Base-by-base conservation (phyloP, 2,113 vertebrate species). In the Tragelaphus buxtoni region DNA sequence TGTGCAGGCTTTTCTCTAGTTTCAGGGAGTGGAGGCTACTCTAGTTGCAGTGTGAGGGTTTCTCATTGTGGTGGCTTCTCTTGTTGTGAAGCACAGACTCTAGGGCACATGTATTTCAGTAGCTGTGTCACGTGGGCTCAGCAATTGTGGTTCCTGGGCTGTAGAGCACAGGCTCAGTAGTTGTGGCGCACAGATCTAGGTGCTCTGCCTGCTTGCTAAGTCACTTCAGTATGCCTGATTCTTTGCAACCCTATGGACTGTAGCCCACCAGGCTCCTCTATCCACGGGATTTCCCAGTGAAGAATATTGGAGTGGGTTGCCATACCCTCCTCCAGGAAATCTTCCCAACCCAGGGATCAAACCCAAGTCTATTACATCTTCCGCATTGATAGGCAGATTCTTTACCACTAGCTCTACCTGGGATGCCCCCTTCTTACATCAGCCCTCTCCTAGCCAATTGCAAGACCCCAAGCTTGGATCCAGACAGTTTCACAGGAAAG, bases 401-500 rank as follows among this genome's bases (percentile, higher is more conserved):
- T 74, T 42, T 42, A 39, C 35, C 35, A 26, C 35, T 42, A 74
- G 35, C 9, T 1, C 69, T 10, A 13, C 69, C 22, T 39, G 69
- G 69, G 69, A 74, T 42, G 10, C 10, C 35, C 4, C 0, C 14
- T 3, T 76, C 76, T 42, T 3, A 9, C n/a, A 4, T 20, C 16
- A 47, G 49, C 42, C 32, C n/a, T 16, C 4, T n/a, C 18, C 32
- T 2, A 0, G 10, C 17, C 14, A 1, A 3, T 1, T 4, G 4
- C 39, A 18, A 3, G 1, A 2, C 39, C 69, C 42, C 2, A 0
- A 32, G 22, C 14, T 53, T 5, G 0, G n/a, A 3, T 65, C 82
- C 45, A 45, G 55, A 49, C 60, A 32, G 16, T n/a, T 65, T 24
- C 32, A 32, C 0, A n/a, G n/a, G 20, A 80, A 20, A 61, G 28